Percentiles rank a stretch among this genome's conserved stretches.
Conservation (phyloP, 2,113 vertebrate genomes). For the Todiramphus chloris region DNA sequence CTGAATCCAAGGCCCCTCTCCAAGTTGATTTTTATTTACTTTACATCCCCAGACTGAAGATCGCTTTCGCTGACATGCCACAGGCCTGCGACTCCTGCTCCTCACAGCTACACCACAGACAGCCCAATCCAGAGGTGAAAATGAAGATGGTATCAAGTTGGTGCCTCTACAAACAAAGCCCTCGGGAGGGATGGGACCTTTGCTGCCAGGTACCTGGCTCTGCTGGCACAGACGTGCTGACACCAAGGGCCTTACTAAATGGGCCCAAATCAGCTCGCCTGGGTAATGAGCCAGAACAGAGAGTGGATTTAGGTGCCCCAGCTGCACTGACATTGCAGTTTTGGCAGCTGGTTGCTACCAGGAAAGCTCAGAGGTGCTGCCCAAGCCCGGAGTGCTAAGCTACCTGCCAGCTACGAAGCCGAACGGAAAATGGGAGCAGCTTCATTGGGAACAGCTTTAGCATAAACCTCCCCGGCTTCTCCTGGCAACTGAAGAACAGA, state of each 20-base stretch:
- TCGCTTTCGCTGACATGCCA: not conserved
- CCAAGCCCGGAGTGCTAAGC: not conserved
- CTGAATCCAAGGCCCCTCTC: constrained; percentile 12
- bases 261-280: not conserved
- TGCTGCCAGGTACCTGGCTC: not conserved
- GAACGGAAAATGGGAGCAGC: not conserved
- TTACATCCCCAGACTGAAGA: not conserved
- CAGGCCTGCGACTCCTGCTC: not conserved
- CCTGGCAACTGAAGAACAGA: not conserved
- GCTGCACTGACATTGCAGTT: not conserved
- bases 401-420: not conserved
- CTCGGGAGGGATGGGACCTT: not conserved
- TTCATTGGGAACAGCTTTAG: not conserved
- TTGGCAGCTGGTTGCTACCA: not conserved
- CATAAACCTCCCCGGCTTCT: not conserved
- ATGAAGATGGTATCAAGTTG: not conserved
- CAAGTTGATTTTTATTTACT: constrained; percentile 48
- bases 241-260: fast-evolving
- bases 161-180: not conserved
- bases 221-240: not conserved
- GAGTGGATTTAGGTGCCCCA: not conserved
- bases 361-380: not conserved
- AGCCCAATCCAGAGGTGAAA: not conserved
- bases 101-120: not conserved
- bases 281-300: not conserved